Percentiles rank a stretch among this genome's conserved stretches.
Conservation (phyloP, 2,797 vertebrate species). For the Siniperca undulata region DNA sequence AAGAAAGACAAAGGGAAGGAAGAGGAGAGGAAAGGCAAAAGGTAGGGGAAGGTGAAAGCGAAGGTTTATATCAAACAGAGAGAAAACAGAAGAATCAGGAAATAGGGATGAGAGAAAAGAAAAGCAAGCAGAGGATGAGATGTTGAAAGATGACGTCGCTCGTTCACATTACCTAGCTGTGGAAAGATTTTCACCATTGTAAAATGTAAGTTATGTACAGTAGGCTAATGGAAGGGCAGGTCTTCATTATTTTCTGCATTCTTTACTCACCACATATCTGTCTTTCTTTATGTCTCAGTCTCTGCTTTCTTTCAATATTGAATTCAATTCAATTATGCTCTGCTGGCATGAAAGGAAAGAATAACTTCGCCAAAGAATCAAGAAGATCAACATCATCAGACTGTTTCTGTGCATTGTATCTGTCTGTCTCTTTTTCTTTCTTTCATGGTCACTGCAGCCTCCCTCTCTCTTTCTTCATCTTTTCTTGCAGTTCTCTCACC, state of each 20-base stretch:
- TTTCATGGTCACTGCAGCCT: background rate
- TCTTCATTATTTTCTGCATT: constrained; percentile 61
- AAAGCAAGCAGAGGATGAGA: constrained; percentile 14
- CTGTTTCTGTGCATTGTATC: constrained; percentile 27
- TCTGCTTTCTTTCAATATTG: constrained; percentile 54
- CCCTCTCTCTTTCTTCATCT: constrained; percentile 6
- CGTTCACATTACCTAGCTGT: constrained; percentile 30
- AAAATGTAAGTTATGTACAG: constrained; percentile 42
- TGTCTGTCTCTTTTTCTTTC: background rate
- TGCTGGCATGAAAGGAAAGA: constrained; percentile 38
- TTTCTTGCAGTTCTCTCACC: background rate
- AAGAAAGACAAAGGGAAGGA: constrained; percentile 15
- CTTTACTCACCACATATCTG: constrained; percentile 47
- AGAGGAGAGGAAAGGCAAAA: background rate
- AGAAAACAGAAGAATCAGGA: constrained; percentile 3
- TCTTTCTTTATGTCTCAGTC: constrained; percentile 43
- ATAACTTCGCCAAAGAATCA: constrained; percentile 4
- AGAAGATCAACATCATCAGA: constrained; percentile 15
- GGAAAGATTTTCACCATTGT: constrained; percentile 44
- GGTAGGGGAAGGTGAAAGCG: constrained; percentile 19
- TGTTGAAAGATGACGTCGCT: constrained; percentile 44
- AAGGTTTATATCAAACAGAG: constrained; percentile 32
- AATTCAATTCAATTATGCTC: constrained; percentile 26
- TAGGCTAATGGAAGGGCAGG: constrained; percentile 49
- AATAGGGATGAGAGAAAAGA: constrained; percentile 13